Evolutionary conservation across 35 echinoderm and acorn worm genomes (phyloP).

Genomic region (Anneissia japonica): DNA sequence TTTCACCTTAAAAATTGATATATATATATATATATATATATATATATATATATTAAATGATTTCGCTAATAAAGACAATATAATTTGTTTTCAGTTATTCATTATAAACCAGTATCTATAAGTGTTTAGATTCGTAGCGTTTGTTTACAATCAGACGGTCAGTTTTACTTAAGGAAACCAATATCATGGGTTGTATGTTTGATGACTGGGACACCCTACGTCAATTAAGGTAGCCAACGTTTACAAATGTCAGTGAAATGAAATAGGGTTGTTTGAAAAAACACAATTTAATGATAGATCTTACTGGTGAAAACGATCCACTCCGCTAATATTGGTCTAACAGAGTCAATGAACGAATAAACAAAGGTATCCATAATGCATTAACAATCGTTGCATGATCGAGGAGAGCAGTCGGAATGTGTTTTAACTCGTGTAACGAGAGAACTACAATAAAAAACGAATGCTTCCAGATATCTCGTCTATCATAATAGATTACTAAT

Average conservation of each 20-base stretch:
- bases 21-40: too few relatives aligned
- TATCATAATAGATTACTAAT: not conserved
- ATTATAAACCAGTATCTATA: not conserved
- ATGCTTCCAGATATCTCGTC: not conserved
- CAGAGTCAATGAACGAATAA: not conserved
- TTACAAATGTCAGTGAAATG: not conserved
- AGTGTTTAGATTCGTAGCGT: not conserved
- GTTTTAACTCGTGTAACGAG: conserved; percentile 1
- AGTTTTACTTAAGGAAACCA: not conserved
- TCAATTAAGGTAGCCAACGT: not conserved
- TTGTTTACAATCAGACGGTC: not conserved
- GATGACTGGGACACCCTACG: not conserved
- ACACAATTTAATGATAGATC: not conserved
- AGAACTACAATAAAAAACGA: not conserved
- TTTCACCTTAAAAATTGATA: too few relatives aligned
- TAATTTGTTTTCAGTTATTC: not conserved
- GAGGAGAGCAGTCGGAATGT: not conserved
- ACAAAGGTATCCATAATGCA: not conserved
- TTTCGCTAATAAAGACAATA: not conserved
- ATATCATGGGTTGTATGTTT: not conserved
- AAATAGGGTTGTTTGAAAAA: not conserved
- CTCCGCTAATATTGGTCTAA: not conserved
- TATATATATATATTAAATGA: too few relatives aligned
- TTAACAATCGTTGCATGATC: not conserved
- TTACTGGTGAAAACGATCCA: not conserved